These are phyloP conservation scores for Tenthredo notha DNA, from an alignment of 2,888 invertebrate species.

Conservation along the genomic window DNA sequence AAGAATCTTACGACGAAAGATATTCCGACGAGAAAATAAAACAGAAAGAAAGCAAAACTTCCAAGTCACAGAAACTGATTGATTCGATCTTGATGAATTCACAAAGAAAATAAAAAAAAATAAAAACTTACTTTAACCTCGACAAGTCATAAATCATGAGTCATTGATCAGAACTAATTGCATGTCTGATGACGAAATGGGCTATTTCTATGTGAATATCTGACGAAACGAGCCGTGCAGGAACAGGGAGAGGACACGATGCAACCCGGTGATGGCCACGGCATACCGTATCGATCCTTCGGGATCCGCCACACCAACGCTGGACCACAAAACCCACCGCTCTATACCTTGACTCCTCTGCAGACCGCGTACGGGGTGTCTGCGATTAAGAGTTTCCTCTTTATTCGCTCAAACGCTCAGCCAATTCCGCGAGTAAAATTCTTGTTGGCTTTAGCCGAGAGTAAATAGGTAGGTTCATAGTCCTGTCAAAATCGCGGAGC, in stretches of 20 bases:
- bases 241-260: background rate
- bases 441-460: background rate
- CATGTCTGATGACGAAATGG: background rate
- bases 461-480: background rate
- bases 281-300: constrained; percentile 70
- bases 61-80: background rate
- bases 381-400: constrained; percentile 44
- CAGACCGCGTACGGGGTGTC: constrained; percentile 29
- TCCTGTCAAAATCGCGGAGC: background rate
- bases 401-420: constrained; percentile 2
- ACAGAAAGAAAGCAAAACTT: background rate
- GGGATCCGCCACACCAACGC: constrained; percentile 60
- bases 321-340: constrained; percentile 35
- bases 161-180: constrained; percentile 27
- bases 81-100: background rate
- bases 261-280: constrained; percentile 38
- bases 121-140: background rate
- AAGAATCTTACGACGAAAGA: background rate
- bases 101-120: background rate
- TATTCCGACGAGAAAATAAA: background rate
- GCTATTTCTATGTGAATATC: background rate
- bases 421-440: constrained; percentile 28
- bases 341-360: constrained; percentile 20
- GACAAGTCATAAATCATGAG: background rate
- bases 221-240: background rate